A percentile compares a stretch with the other conserved stretches of the same genome.
Conservation (phyloP, 2,888 invertebrate species). For the Shargacucullia verbasci region DNA sequence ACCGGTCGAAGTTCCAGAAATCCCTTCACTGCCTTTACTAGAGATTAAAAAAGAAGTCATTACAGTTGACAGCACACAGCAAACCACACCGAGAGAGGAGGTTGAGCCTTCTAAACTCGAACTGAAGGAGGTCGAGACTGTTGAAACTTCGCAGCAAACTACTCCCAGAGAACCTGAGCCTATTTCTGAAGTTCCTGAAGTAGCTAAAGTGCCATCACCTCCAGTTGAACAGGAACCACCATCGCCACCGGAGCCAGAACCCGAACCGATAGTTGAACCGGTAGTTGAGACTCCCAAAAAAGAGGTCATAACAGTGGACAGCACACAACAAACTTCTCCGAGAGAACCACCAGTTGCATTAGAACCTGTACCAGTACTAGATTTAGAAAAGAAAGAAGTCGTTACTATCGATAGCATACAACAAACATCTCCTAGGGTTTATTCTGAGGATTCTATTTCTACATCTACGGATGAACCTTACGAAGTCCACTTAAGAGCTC, state of each 20-base stretch:
- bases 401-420: conserved; percentile 69
- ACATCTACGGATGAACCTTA: conserved; percentile 88
- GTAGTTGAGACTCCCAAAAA: conserved; percentile 39
- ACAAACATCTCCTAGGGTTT: conserved; percentile 87
- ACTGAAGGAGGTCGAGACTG: conserved; percentile 57
- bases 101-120: conserved; percentile 54
- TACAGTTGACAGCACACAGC: conserved; percentile 68
- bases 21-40: conserved; percentile 39
- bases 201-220: conserved; percentile 8
- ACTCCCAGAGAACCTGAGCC: conserved; percentile 60
- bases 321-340: conserved; percentile 89
- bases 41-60: conserved; percentile 57
- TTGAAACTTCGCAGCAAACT: conserved; percentile 72
- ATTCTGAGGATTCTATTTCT: conserved; percentile 85
- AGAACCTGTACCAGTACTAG: conserved; percentile 54
- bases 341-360: conserved; percentile 63
- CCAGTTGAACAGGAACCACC: conserved; percentile 1
- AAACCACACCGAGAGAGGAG: conserved; percentile 66
- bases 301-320: conserved; percentile 64
- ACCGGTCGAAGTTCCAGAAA: conserved; percentile 42
- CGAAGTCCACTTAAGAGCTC: conserved; percentile 90
- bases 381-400: conserved; percentile 61
- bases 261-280: conserved; percentile 21
- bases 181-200: conserved; percentile 13
- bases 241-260: not conserved